Evolutionary conservation across 2,113 vertebrate species (phyloP).

Genomic region (Oceanodroma tethys): DNA sequence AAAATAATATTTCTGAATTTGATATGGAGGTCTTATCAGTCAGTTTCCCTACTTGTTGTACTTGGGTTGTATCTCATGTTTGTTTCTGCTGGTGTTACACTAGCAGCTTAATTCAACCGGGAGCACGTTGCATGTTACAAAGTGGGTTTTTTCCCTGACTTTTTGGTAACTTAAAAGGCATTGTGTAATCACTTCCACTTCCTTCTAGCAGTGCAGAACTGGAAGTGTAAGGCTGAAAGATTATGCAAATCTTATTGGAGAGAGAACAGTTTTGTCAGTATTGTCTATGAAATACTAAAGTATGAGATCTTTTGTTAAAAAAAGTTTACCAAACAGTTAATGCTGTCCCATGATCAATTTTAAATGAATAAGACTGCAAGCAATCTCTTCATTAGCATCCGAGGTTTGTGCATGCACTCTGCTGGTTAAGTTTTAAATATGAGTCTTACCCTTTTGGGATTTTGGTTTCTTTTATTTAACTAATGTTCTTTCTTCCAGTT

Average conservation of each 20-base stretch:
- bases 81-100: not conserved
- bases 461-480: not conserved
- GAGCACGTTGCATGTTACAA: not conserved
- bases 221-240: not conserved
- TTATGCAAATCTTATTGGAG: not conserved
- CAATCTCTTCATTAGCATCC: not conserved
- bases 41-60: not conserved
- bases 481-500: not conserved
- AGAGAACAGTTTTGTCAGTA: not conserved
- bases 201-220: not conserved
- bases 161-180: not conserved
- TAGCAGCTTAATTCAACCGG: not conserved
- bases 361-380: not conserved
- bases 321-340: not conserved
- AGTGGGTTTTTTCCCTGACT: not conserved
- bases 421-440: not conserved
- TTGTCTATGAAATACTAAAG: not conserved
- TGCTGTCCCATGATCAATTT: not conserved
- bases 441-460: not conserved
- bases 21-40: not conserved
- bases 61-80: not conserved
- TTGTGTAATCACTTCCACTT: not conserved
- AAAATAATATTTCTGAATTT: not conserved
- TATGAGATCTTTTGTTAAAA: not conserved
- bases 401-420: not conserved